Evolutionary conservation across 2,797 vertebrate genomes (phyloP).

Genomic region (Molothrus ater): DNA sequence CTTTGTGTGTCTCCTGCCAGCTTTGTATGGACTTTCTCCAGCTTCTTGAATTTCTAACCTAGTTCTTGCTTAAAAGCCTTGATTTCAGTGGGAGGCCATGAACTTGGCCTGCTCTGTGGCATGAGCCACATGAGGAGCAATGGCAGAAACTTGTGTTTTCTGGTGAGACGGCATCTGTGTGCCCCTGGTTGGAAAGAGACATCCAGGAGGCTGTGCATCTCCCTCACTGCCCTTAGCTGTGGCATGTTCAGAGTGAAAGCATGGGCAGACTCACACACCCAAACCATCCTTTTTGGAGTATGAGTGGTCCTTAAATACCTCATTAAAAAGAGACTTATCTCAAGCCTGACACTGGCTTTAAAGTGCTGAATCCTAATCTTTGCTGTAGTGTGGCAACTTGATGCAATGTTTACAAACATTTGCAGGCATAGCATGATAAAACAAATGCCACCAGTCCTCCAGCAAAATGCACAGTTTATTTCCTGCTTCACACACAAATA

Average conservation of each 20-base stretch:
- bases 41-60: background rate
- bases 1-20: background rate
- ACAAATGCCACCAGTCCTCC: slow-evolving; percentile 19
- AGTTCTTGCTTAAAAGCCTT: background rate
- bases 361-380: background rate
- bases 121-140: accelerated
- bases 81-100: background rate
- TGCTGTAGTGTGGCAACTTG: background rate
- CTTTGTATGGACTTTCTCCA: background rate
- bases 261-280: background rate
- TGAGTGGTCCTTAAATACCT: background rate
- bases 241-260: accelerated
- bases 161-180: background rate
- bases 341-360: background rate
- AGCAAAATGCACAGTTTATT: slow-evolving; percentile 12
- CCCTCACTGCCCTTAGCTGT: background rate
- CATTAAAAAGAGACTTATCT: background rate
- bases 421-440: slow-evolving; percentile 1
- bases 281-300: background rate
- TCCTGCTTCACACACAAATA: background rate
- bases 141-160: background rate
- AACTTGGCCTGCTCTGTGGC: background rate
- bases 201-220: background rate
- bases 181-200: background rate
- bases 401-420: slow-evolving; percentile 28